These are phyloP conservation scores for Limnephilus rhombicus DNA, from an alignment of 2,888 invertebrate species.

Conservation along the genomic window DNA sequence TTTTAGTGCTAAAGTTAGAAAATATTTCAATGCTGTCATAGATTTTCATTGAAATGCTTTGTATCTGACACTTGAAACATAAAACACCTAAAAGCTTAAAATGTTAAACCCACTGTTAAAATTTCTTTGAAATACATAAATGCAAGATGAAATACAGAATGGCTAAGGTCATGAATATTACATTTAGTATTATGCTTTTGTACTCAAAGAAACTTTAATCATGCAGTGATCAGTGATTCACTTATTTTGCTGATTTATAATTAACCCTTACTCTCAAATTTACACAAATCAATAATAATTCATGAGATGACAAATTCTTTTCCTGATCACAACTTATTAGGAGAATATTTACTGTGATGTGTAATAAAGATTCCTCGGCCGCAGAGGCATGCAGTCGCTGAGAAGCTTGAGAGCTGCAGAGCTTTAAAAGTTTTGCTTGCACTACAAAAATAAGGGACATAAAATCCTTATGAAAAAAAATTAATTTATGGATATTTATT, in stretches of 20 bases:
- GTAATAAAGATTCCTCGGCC: neutral
- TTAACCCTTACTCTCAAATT: conserved; percentile 1
- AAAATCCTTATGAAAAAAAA: neutral
- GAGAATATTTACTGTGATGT: neutral
- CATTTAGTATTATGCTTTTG: neutral
- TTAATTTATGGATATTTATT: neutral
- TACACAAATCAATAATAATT: neutral
- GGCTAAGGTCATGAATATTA: neutral
- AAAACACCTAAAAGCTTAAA: conserved; percentile 58
- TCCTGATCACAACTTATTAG: neutral
- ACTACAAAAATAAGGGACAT: neutral
- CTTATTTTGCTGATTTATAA: neutral
- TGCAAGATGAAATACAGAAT: neutral
- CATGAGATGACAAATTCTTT: neutral
- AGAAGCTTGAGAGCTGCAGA: neutral
- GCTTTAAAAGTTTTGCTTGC: neutral
- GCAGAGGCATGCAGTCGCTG: neutral
- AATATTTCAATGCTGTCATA: neutral
- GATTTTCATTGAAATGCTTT: too few relatives aligned
- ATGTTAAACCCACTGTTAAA: conserved; percentile 43
- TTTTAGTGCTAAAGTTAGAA: neutral
- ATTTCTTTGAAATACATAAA: conserved; percentile 48
- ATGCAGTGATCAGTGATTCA: conserved; percentile 13
- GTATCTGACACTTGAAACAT: too few relatives aligned
- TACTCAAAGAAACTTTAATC: conserved; percentile 44